Conservation (phyloP, 1,140 invertebrate genomes). For the Caenorhabditis inopinata region DNA sequence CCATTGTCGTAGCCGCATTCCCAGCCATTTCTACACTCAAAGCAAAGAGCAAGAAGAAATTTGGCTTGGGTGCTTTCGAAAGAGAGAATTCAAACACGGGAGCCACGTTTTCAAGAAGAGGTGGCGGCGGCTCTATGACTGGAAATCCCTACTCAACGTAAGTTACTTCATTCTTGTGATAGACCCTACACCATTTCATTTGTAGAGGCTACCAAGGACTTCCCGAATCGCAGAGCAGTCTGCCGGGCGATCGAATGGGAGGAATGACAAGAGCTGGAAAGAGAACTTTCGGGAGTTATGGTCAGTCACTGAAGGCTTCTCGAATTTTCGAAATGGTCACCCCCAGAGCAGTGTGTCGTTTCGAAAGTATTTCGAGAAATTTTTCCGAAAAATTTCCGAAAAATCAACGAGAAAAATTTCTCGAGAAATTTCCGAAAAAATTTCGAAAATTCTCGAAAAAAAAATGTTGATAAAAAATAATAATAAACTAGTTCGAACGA, state of each 20-base stretch:
- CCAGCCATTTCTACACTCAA: neutral
- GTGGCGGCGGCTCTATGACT: neutral
- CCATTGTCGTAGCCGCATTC: neutral
- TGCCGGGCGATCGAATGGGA: neutral
- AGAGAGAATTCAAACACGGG: neutral
- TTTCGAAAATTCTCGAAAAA: too few species aligned
- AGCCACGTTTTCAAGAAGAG: conserved; percentile 6
- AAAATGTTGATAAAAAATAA: too few species aligned
- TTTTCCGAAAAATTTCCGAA: too few species aligned
- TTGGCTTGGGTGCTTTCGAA: conserved; percentile 4
- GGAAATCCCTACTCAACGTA: conserved; percentile 11
- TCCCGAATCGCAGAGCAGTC: neutral
- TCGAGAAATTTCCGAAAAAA: too few species aligned
- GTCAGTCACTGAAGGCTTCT: too few species aligned
- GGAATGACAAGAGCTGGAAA: conserved; percentile 31
- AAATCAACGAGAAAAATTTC: too few species aligned
- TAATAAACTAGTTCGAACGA: too few species aligned
- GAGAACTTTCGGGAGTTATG: conserved; percentile 1
- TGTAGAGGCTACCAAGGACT: neutral
- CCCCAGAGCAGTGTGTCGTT: too few species aligned
- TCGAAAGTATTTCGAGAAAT: too few species aligned
- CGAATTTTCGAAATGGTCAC: too few species aligned
- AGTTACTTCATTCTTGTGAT: neutral
- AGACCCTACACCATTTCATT: neutral
- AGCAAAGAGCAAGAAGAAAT: conserved; percentile 10